Percentiles rank a stretch among this genome's conserved stretches.
These are phyloP conservation scores for Oceanodroma tethys DNA, from an alignment of 2,113 vertebrate genomes.

Conservation along the genomic window DNA sequence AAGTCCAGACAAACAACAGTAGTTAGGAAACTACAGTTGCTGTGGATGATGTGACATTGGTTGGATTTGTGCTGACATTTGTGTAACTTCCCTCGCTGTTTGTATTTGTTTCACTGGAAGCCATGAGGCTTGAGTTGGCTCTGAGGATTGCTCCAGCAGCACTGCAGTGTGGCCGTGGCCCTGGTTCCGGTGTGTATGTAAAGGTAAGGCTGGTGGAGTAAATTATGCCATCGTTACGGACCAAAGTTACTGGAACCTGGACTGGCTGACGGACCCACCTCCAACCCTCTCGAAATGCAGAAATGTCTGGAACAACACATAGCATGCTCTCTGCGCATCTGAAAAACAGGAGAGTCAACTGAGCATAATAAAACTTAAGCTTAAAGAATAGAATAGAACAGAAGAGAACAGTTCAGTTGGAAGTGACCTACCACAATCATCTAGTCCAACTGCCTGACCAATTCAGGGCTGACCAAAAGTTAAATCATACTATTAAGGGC, in stretches of 20 bases:
- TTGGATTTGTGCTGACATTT: slow-evolving; percentile 82
- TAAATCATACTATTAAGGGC: background rate
- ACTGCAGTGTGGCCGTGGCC: slow-evolving; percentile 95
- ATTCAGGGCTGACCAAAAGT: background rate
- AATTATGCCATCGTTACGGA: slow-evolving; percentile 96
- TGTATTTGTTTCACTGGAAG: slow-evolving; percentile 80
- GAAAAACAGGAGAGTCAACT: background rate
- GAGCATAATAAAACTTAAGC: background rate
- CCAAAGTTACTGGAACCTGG: slow-evolving; percentile 98
- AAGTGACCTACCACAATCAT: background rate
- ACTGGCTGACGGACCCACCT: slow-evolving; percentile 98
- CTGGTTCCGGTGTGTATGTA: slow-evolving; percentile 97
- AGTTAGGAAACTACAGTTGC: slow-evolving; percentile 96
- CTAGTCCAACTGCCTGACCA: background rate
- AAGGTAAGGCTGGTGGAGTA: slow-evolving; percentile 99
- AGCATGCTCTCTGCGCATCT: slow-evolving; percentile 98
- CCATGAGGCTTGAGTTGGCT: slow-evolving; percentile 86
- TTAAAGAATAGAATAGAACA: background rate
- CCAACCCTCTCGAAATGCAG: slow-evolving; percentile 98
- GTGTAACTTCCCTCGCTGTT: slow-evolving; percentile 83
- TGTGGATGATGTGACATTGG: slow-evolving; percentile 89
- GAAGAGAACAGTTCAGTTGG: background rate
- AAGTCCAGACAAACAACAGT: slow-evolving; percentile 72
- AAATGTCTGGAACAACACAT: slow-evolving; percentile 98
- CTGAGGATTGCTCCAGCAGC: slow-evolving; percentile 96